Percentiles rank a stretch among this genome's conserved stretches.
Evolutionary conservation across 2,888 invertebrate genomes (phyloP).

Genomic region (Congeria kusceri): DNA sequence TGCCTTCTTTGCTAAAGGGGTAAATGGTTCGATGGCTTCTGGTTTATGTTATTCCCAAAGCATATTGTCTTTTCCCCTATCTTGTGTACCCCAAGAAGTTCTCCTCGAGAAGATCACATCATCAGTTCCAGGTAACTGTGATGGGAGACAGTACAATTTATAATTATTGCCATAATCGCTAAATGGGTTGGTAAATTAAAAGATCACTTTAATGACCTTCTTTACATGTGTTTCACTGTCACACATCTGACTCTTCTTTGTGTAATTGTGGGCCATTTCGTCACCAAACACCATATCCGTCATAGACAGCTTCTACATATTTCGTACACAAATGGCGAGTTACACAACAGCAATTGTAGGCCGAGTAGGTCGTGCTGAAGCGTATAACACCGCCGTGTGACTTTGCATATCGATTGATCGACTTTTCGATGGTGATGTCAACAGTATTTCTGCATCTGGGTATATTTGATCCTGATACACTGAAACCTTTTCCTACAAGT

Average conservation of each 20-base stretch:
- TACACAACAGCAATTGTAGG: slow-evolving; percentile 50
- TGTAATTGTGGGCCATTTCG: slow-evolving; percentile 29
- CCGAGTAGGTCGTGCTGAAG: slow-evolving; percentile 45
- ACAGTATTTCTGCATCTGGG: slow-evolving; percentile 47
- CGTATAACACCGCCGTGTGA: slow-evolving; percentile 49
- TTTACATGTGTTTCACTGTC: slow-evolving; percentile 26
- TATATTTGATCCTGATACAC: slow-evolving; percentile 46
- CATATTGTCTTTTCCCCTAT: no score
- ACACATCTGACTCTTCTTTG: slow-evolving; percentile 18
- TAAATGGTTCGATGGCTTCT: no score
- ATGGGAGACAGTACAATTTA: no score
- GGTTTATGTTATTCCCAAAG: no score
- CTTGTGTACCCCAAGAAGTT: no score
- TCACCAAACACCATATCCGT: slow-evolving; percentile 39
- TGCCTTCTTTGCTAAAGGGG: slow-evolving; percentile 44
- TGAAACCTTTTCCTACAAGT: slow-evolving; percentile 42
- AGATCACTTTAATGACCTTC: slow-evolving; percentile 23
- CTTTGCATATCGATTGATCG: slow-evolving; percentile 57
- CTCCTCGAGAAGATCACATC: no score
- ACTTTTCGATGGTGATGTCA: slow-evolving; percentile 60
- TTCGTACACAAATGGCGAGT: slow-evolving; percentile 38
- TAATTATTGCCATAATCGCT: no score
- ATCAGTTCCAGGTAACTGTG: no score
- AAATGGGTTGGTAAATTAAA: slow-evolving; percentile 32
- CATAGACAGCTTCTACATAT: slow-evolving; percentile 36